phyloP scores from a whole-genome alignment of 2,888 invertebrate species.

The Hemicrepidius hirtus region DNA sequence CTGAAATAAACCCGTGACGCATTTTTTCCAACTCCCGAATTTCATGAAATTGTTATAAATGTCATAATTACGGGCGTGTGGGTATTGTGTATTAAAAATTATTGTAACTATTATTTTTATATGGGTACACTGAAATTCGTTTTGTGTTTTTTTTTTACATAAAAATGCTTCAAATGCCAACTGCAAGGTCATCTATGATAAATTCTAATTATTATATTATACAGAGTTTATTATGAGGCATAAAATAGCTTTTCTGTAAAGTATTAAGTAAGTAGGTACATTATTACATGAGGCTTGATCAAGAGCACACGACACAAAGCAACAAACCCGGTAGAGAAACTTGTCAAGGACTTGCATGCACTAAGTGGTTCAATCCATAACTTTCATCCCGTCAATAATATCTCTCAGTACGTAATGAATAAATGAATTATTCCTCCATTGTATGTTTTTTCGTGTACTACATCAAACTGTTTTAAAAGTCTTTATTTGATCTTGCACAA shows the following conservation, averaged over 20 bases:
- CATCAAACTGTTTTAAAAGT: not conserved
- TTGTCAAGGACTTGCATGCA: slow-evolving; percentile 39
- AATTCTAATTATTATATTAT: not conserved
- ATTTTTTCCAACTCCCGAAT: not conserved
- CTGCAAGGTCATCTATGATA: not conserved
- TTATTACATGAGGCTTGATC: slow-evolving; percentile 16
- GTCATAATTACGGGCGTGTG: not conserved
- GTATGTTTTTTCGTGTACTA: not conserved
- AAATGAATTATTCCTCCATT: slow-evolving; percentile 18
- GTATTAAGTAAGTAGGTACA: not conserved
- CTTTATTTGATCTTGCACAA: not conserved
- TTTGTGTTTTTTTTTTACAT: not conserved
- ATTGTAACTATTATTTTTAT: no score
- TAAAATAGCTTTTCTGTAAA: not conserved
- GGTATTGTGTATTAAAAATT: no score
- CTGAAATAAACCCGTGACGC: not conserved
- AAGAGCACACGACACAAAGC: slow-evolving; percentile 12
- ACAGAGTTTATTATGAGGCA: not conserved
- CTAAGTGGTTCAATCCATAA: slow-evolving; percentile 43
- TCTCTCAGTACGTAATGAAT: no score
- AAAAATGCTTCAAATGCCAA: not conserved
- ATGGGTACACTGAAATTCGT: no score
- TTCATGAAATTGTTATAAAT: not conserved
- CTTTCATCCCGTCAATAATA: slow-evolving; percentile 40
- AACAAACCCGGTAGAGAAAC: slow-evolving; percentile 38